Evolutionary conservation across 1,140 invertebrate genomes (phyloP).

Genomic region (Aphelinus atriplicis): DNA sequence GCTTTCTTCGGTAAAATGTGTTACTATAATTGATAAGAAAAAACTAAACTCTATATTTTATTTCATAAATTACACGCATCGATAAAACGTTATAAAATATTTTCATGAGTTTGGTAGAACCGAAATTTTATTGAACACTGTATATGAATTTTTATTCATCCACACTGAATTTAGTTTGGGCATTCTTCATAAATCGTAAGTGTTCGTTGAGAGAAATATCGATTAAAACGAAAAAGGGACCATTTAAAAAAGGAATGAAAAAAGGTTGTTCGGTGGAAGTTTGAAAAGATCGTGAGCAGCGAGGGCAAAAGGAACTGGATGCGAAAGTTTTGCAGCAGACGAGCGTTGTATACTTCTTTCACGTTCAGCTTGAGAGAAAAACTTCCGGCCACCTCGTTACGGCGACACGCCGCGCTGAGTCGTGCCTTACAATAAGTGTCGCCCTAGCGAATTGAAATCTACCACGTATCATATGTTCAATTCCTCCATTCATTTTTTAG

Average conservation of each 20-base stretch:
- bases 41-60: too few relatives aligned
- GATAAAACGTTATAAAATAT: too few relatives aligned
- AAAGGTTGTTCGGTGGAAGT: background rate
- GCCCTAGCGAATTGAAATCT: background rate
- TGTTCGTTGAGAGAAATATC: background rate
- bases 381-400: slow-evolving; percentile 19
- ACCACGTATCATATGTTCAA: too few relatives aligned
- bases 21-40: too few relatives aligned
- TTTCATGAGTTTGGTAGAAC: too few relatives aligned
- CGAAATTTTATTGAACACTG: too few relatives aligned
- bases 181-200: too few relatives aligned
- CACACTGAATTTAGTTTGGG: too few relatives aligned
- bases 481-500: background rate
- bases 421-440: slow-evolving; percentile 16
- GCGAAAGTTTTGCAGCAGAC: slow-evolving; percentile 1
- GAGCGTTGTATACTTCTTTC: slow-evolving; percentile 17
- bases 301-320: slow-evolving; percentile 16
- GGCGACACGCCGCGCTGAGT: background rate
- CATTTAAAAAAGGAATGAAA: background rate
- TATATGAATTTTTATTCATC: too few relatives aligned
- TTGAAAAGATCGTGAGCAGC: slow-evolving; percentile 15
- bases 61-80: too few relatives aligned
- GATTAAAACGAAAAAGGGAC: background rate
- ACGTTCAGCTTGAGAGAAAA: slow-evolving; percentile 12
- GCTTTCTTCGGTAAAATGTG: too few relatives aligned